A percentile compares a stretch with the other conserved stretches of the same genome.
phyloP scores from a whole-genome alignment of 2,888 invertebrate genomes.

The Lepidochrysops patricia region DNA sequence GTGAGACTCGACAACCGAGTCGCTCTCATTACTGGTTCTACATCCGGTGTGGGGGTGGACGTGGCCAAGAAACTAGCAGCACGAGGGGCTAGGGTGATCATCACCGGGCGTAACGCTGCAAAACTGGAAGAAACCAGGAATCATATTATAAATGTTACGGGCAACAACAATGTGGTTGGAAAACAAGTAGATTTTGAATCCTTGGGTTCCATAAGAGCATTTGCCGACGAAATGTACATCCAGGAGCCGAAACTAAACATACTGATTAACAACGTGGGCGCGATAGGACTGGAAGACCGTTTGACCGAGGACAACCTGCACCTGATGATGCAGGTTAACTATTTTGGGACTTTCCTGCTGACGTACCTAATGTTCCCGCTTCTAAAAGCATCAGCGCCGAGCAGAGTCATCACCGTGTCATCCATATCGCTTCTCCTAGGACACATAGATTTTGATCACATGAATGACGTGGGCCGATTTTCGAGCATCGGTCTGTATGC shows the following conservation, averaged over 20 bases:
- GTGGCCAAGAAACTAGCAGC: conserved; percentile 54
- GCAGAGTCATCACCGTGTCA: conserved; percentile 46
- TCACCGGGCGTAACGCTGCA: conserved; percentile 64
- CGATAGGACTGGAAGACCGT: conserved; percentile 45
- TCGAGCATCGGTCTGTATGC: conserved; percentile 75
- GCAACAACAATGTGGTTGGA: conserved; percentile 34
- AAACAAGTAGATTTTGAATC: conserved; percentile 67
- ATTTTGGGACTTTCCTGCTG: conserved; percentile 48
- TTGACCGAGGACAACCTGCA: conserved; percentile 77
- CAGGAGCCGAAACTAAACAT: conserved; percentile 64
- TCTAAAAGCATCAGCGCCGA: conserved; percentile 43
- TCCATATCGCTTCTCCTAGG: conserved; percentile 79
- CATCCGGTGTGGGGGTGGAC: conserved; percentile 49
- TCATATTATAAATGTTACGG: conserved; percentile 34
- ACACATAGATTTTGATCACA: conserved; percentile 78
- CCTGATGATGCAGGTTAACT: conserved; percentile 75
- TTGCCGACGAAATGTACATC: conserved; percentile 69
- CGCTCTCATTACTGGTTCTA: conserved; percentile 54
- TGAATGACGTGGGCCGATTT: conserved; percentile 80
- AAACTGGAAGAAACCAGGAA: conserved; percentile 36
- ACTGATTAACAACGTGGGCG: conserved; percentile 65
- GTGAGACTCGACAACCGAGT: conserved; percentile 45
- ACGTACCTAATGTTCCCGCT: conserved; percentile 48
- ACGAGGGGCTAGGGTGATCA: conserved; percentile 72
- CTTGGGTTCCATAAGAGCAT: conserved; percentile 68